Conservation (phyloP, 2,888 invertebrate genomes). For the Chydorus sphaericus region DNA sequence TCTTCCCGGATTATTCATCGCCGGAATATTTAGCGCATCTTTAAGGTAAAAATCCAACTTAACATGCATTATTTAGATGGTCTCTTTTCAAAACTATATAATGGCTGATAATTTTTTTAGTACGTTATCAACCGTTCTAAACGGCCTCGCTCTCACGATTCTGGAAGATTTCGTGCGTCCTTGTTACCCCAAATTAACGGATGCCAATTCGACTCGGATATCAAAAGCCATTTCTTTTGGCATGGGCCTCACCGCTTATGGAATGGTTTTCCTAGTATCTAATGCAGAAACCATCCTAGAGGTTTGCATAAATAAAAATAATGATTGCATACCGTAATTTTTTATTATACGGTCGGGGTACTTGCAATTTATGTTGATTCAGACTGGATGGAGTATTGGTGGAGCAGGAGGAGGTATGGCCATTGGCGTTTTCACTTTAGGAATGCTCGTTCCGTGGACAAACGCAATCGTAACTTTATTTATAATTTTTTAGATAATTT, state of each 20-base stretch:
- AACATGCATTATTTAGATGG: too few species aligned
- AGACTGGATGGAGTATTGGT: conserved; percentile 45
- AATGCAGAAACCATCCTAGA: conserved; percentile 75
- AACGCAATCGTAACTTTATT: conserved; percentile 61
- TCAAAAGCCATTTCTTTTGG: conserved; percentile 53
- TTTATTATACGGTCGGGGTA: too few species aligned
- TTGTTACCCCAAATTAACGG: conserved; percentile 26
- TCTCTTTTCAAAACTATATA: background rate
- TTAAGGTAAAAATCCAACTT: too few species aligned
- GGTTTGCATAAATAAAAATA: too few species aligned
- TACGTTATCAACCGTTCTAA: background rate
- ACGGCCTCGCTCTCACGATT: conserved; percentile 24
- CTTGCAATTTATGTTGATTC: too few species aligned
- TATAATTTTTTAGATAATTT: too few species aligned
- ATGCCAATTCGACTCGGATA: conserved; percentile 30
- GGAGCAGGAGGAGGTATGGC: conserved; percentile 81
- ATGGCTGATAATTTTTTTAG: too few species aligned
- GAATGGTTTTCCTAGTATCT: conserved; percentile 70
- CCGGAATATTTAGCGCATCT: too few species aligned
- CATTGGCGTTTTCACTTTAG: conserved; percentile 69
- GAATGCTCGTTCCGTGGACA: conserved; percentile 77
- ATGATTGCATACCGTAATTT: too few species aligned
- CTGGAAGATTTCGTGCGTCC: conserved; percentile 72
- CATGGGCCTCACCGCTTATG: conserved; percentile 61
- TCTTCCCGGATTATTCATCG: too few species aligned